Conservation (phyloP, 2,797 vertebrate species). For the Heteromormyrus szaboi region DNA sequence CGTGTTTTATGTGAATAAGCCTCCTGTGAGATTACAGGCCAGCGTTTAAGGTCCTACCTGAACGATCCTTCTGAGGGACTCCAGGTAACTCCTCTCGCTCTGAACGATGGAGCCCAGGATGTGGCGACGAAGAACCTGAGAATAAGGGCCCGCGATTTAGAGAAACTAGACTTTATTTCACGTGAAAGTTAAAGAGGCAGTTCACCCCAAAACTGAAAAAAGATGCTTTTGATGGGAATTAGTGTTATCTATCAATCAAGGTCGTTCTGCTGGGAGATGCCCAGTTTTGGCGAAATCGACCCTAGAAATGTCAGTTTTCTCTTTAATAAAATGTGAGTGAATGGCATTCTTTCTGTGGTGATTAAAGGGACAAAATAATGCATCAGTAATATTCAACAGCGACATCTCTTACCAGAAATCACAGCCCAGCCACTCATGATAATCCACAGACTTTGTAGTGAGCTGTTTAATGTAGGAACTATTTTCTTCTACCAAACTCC, state of each 20-base stretch:
- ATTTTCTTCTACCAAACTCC: background rate
- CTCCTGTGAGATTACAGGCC: background rate
- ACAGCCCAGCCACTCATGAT: background rate
- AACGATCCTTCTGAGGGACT: slow-evolving; percentile 77
- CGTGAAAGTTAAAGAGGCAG: background rate
- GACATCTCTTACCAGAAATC: background rate
- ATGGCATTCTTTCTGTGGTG: background rate
- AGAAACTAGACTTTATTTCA: background rate
- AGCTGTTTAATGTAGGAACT: background rate
- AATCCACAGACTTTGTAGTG: background rate
- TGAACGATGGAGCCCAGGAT: slow-evolving; percentile 87
- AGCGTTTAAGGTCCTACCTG: background rate
- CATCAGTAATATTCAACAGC: background rate
- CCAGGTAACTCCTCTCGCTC: slow-evolving; percentile 86
- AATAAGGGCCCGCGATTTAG: background rate
- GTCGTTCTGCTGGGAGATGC: background rate
- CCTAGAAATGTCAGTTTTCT: background rate
- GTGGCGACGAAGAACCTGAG: slow-evolving; percentile 82
- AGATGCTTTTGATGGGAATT: background rate
- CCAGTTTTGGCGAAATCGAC: background rate
- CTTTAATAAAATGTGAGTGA: background rate
- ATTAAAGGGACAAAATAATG: background rate
- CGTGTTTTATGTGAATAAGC: too few species aligned
- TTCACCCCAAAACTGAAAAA: background rate
- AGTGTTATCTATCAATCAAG: background rate